phyloP scores from a whole-genome alignment of 2,888 invertebrate species.

The Watsonalla cultraria region DNA sequence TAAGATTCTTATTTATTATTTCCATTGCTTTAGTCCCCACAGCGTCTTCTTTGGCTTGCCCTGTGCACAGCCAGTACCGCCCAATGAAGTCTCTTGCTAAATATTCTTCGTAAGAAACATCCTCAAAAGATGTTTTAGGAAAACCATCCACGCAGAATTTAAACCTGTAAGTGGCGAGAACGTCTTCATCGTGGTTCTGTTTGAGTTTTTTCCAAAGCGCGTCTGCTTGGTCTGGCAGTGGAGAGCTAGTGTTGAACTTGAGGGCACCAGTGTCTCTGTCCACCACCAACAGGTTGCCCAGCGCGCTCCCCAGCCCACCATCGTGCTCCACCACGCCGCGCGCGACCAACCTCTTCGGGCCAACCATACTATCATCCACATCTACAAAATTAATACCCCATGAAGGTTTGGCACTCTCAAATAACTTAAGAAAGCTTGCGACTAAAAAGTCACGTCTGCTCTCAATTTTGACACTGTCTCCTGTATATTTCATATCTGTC shows the following conservation, averaged over 20 bases:
- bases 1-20: neutral
- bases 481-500: slow-evolving; percentile 10
- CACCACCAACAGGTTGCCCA: slow-evolving; percentile 30
- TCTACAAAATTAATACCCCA: slow-evolving; percentile 17
- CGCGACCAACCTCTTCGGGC: slow-evolving; percentile 17
- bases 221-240: slow-evolving; percentile 22
- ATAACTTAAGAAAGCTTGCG: slow-evolving; percentile 6
- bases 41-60: neutral
- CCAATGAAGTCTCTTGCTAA: neutral
- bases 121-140: neutral
- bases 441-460: slow-evolving; percentile 15
- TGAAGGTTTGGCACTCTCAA: neutral
- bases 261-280: slow-evolving; percentile 21
- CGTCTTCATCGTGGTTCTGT: neutral
- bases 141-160: neutral
- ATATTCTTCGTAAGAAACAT: neutral
- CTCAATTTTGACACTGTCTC: slow-evolving; percentile 17
- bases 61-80: neutral
- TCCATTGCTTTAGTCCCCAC: neutral
- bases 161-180: neutral
- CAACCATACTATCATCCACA: slow-evolving; percentile 17
- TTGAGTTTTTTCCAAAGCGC: slow-evolving; percentile 19
- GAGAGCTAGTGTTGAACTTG: slow-evolving; percentile 20
- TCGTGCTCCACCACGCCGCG: slow-evolving; percentile 23
- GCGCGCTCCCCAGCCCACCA: slow-evolving; percentile 32